Evolutionary conservation across 2,797 vertebrate genomes (phyloP).

Genomic region (Serranus cabrilla): DNA sequence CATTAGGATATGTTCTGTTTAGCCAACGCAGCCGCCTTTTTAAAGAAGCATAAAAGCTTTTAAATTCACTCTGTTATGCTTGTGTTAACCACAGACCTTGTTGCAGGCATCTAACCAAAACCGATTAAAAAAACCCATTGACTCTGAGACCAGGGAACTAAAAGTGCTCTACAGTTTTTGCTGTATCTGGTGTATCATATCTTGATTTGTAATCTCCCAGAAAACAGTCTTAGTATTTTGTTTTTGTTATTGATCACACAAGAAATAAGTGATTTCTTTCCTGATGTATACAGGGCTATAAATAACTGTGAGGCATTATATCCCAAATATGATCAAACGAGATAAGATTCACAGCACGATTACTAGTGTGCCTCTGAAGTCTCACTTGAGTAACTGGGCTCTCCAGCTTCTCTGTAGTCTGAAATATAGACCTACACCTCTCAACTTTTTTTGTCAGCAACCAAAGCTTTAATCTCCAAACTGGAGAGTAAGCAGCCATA

Average conservation of each 20-base stretch:
- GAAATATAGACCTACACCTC: conserved; percentile 35
- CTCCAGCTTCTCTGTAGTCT: conserved; percentile 32
- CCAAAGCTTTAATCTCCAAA: conserved; percentile 77
- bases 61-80: too few relatives aligned
- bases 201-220: not conserved
- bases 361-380: conserved; percentile 8
- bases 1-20: too few relatives aligned
- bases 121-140: too few relatives aligned
- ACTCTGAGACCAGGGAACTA: too few relatives aligned
- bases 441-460: conserved; percentile 60
- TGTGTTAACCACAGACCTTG: too few relatives aligned
- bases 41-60: too few relatives aligned
- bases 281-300: not conserved
- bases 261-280: not conserved
- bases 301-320: conserved; percentile 12
- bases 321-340: conserved; percentile 21
- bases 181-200: not conserved
- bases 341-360: not conserved
- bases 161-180: too few relatives aligned
- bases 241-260: not conserved
- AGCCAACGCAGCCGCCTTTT: too few relatives aligned
- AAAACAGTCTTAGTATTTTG: not conserved
- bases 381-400: not conserved
- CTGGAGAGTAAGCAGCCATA: conserved; percentile 72
- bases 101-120: too few relatives aligned